Base-by-base conservation (phyloP, 2,888 invertebrate species). In the Eretmocerus hayati region DNA sequence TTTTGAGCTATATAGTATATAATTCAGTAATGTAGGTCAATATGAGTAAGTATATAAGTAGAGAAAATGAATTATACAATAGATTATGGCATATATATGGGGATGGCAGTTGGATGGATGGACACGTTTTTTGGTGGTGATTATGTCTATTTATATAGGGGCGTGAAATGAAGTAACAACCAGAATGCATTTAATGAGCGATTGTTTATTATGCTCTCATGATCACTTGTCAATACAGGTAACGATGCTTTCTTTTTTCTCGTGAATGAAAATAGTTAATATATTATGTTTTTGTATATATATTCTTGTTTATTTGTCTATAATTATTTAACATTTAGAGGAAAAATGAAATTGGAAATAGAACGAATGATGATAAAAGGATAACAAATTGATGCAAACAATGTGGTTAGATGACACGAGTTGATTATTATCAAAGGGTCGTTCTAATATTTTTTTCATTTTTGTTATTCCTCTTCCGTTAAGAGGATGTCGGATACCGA, bases 181-280 rank as follows among this genome's bases (percentile, higher is more conserved):
- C 71, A 69, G 59, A 69, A 71, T 71, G 71, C 71, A 70, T 70
- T 71, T 71, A 69, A 71, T 71, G 71, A 71, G 71, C 70, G 71
- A 71, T 69, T 71, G 71, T 71, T 71, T 71, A 71, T 71, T 71
- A 71, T 71, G 71, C 71, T 71, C 71, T 71, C 67, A 70, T 71
- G 71, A 70, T 71, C 71, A 71, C 71, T 71, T 71, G 70, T 71
- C 71, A 68, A n/a, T 71, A 71, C 71, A 71, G 71, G 71, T 71
- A 71, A 71, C 71, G 71, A 71, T 71, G 71, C 71, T 66, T 67
- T n/a, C n/a, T n/a, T n/a, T n/a, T n/a, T 57, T 62, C 62, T 69
- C 68, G 71, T 71, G 71, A 71, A 69, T 71, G 70, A 71, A 71
- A 71, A 71, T 71, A 71, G 69, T 71, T 71, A 70, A 71, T 71